Conservation (phyloP, 2,113 vertebrate genomes). For the Xerus inauris region DNA sequence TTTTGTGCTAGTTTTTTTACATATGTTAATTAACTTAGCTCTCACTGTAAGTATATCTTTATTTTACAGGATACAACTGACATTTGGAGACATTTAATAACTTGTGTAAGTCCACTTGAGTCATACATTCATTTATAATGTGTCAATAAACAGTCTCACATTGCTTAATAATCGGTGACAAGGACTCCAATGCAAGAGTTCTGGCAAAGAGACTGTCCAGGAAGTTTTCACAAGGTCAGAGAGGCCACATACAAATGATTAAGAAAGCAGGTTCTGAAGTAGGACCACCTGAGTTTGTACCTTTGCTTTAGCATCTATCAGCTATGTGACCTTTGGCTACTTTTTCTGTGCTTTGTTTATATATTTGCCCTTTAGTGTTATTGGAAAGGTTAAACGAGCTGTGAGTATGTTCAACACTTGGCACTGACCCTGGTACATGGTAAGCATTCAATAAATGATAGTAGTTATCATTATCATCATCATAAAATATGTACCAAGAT, state of each 20-base stretch:
- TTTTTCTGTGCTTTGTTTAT: neutral
- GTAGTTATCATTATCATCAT: neutral
- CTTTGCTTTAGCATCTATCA: neutral
- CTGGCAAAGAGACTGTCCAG: neutral
- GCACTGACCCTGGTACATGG: neutral
- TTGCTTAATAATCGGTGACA: neutral
- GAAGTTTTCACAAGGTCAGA: neutral
- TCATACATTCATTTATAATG: neutral
- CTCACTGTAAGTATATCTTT: neutral
- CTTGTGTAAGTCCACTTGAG: neutral
- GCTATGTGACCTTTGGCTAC: neutral
- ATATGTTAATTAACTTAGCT: neutral
- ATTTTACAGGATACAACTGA: neutral
- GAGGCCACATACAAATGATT: neutral
- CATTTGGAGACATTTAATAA: neutral
- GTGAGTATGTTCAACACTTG: neutral
- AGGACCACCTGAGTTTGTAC: neutral
- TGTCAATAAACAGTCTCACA: neutral
- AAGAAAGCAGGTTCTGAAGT: neutral
- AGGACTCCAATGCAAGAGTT: neutral
- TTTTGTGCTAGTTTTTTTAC: neutral
- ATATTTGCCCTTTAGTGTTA: neutral
- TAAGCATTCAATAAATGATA: neutral
- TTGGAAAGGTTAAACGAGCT: neutral
- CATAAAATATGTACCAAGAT: neutral